Conservation (phyloP, 2,797 vertebrate genomes). For the Lophius americanus region DNA sequence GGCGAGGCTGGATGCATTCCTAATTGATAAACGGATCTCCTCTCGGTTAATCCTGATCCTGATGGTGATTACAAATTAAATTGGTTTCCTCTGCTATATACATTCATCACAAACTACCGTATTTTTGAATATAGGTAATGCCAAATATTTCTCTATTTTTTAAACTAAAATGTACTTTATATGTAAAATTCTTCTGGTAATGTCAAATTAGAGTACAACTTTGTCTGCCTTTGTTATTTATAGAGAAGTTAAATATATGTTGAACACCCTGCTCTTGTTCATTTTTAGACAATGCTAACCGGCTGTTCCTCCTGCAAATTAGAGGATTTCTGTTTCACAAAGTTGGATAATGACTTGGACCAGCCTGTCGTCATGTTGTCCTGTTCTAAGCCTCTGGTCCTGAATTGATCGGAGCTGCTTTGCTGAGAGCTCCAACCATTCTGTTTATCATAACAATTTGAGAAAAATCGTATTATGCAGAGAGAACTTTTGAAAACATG, state of each 20-base stretch:
- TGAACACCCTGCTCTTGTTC: not conserved
- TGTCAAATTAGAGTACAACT: not conserved
- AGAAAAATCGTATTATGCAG: too few species aligned
- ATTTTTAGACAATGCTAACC: not conserved
- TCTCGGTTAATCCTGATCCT: slow-evolving; percentile 16
- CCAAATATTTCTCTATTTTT: not conserved
- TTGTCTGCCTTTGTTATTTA: not conserved
- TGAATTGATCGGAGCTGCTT: too few species aligned
- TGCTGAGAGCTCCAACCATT: too few species aligned
- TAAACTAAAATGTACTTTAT: not conserved
- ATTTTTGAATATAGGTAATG: not conserved
- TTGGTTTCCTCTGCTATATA: slow-evolving; percentile 8
- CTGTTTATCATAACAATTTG: too few species aligned
- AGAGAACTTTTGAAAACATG: too few species aligned
- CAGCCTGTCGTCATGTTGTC: too few species aligned
- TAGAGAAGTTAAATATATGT: not conserved
- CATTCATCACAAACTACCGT: slow-evolving; percentile 16
- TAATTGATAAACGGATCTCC: slow-evolving; percentile 50
- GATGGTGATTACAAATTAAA: slow-evolving; percentile 31
- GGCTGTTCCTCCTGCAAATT: too few species aligned
- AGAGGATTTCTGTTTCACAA: too few species aligned
- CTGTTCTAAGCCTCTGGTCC: too few species aligned
- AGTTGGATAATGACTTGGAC: too few species aligned
- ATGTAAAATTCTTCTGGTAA: not conserved
- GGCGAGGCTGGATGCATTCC: slow-evolving; percentile 35